Evolutionary conservation across 2,888 invertebrate genomes (phyloP), one percentile per base, ranked within the genome.

Genomic region (Heliconius hortense): DNA sequence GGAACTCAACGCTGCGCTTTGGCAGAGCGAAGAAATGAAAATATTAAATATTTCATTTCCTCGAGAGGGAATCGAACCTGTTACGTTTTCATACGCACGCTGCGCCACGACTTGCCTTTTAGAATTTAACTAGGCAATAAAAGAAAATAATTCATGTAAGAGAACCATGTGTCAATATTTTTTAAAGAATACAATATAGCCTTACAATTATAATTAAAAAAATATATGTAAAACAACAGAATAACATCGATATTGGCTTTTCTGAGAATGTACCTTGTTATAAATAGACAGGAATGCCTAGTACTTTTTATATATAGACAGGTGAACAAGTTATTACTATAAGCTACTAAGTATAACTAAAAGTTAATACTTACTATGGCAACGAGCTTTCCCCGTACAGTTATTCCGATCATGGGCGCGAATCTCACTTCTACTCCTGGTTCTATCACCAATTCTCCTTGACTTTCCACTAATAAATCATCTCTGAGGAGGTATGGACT

Each of bases 371-470:
- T 96, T 95, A 99, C 99, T 95, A 97, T 95, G 74, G 99, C 99
- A 77, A 96, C 95, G 48, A 99, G 94, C 81, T 97, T 96, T 82
- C 99, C 99, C 84, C 97, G 96, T 67, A 99, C 97, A 43, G 98
- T 98, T 86, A 99, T 96, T 79, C 99, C 99, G 83, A 97, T 96
- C 93, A 98, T 98, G 4, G 99, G 97, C 8, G 97, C 97, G 89
- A 99, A 98, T 82, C 96, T 95, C 74, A 99, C 93, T 84, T 96
- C 97, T 0, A 98, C 98, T 39, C 99, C 99, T 21, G 98, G 96
- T 87, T 98, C 98, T 76, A 99, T 96, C 74, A 96, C 95, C 83
- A 99, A 93, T 84, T 97, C 97, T 0, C 96, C 98, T 79, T 96
- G 96, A 80, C 95, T 94, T 82, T 97, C 96, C 72, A 99, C 95